Evolutionary conservation across 2,888 invertebrate genomes (phyloP), one percentile per base, ranked within the genome.

Genomic region (Rhimphoctona megacephalus): DNA sequence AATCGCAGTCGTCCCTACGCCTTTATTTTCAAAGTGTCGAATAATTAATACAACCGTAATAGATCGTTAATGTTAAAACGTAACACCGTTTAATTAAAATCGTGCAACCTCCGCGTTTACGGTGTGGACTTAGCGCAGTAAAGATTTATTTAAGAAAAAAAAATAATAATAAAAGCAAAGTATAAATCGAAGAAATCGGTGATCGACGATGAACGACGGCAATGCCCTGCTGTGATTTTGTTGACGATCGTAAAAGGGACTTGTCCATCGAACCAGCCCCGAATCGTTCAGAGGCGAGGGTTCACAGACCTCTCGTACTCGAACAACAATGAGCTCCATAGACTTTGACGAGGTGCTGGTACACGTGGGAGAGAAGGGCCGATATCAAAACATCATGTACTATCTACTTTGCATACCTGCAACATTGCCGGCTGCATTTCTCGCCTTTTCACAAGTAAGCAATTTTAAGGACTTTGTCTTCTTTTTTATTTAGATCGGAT

Each of bases 331-430:
- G 94, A 94, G 94, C 92, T 92, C 94, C 91, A 94, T 94, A 92
- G 95, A 96, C 91, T 93, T 96, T 91, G 96, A 96, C 90, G 95
- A 96, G 91, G 96, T 96, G 57, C 94, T 96, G 39, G 93, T 94
- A 83, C 95, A 96, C 91, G 95, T 96, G 88, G 97, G 97, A 6
- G 96, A 95, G 91, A 95, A 95, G 89, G 97, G 97, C 25, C 94
- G 95, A 87, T 97, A 96, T 95, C 97, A 97, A 91, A 95, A 95
- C 82, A 92, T 96, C 84, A 95, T 96, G 89, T 96, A 96, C 92
- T 96, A 96, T 90, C 92, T 96, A 81, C 94, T 97, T 43, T 96
- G 96, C 92, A 96, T 96, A 83, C 94, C 96, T 25, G 96, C 96
- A 0, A 96, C 96, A 14, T 94, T 97, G 87, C 96, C 96, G 0